A percentile compares a stretch with the other conserved stretches of the same genome.
These are phyloP conservation scores for Smutsia temminckii DNA, from an alignment of 2,797 vertebrate species.

Conservation along the genomic window DNA sequence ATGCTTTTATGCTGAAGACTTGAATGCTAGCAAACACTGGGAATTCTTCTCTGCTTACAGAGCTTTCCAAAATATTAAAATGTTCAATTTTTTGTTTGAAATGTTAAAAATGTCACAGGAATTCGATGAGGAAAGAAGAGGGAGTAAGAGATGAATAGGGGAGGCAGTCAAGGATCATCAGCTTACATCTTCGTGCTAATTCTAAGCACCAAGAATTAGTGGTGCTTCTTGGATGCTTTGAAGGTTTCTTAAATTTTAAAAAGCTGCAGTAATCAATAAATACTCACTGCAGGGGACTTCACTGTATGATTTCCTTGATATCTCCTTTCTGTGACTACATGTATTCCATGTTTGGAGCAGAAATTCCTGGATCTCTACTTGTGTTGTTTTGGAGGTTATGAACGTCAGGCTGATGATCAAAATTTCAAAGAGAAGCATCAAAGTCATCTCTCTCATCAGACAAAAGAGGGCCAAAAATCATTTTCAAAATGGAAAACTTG, in stretches of 20 bases:
- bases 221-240: not conserved
- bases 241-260: not conserved
- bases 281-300: not conserved
- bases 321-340: not conserved
- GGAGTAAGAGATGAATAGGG: not conserved
- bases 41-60: not conserved
- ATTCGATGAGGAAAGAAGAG: not conserved
- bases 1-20: not conserved
- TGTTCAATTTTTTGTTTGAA: not conserved
- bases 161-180: not conserved
- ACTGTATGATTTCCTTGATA: not conserved
- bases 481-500: constrained; percentile 91
- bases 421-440: constrained; percentile 92
- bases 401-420: constrained; percentile 95
- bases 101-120: not conserved
- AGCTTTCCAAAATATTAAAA: not conserved
- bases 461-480: constrained; percentile 80
- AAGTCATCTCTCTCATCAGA: constrained; percentile 87
- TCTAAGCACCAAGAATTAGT: not conserved
- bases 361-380: constrained; percentile 91
- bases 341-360: constrained; percentile 36
- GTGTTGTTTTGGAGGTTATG: constrained; percentile 92
- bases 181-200: not conserved
- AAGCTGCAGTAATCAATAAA: not conserved
- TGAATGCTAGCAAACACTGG: not conserved